Evolutionary conservation across 2,797 vertebrate genomes (phyloP).

Genomic region (Spinibarbus caldwelli): DNA sequence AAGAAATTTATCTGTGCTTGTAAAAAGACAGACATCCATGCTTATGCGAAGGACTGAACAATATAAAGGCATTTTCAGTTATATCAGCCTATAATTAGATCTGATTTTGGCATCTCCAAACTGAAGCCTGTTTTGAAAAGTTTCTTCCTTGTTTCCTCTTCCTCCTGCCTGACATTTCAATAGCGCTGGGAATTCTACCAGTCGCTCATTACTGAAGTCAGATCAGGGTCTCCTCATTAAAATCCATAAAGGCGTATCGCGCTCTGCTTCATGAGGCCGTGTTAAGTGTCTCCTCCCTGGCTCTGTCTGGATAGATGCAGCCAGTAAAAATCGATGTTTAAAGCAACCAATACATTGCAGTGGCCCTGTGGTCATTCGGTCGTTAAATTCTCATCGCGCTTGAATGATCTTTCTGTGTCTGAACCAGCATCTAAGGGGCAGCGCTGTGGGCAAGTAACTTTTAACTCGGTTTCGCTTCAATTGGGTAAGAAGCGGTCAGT

Average conservation of each 20-base stretch:
- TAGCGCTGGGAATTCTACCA: conserved; percentile 52
- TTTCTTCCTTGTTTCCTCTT: conserved; percentile 54
- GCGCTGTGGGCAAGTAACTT: conserved; percentile 48
- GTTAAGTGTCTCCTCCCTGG: conserved; percentile 54
- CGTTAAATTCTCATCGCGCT: conserved; percentile 20
- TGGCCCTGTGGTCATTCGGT: conserved; percentile 28
- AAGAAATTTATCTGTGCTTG: conserved; percentile 42
- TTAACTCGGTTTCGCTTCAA: conserved; percentile 52
- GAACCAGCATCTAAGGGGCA: conserved; percentile 42
- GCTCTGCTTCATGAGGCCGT: conserved; percentile 56
- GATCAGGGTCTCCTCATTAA: conserved; percentile 59
- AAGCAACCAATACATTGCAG: conserved; percentile 28
- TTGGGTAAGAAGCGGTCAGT: conserved; percentile 45
- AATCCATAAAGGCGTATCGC: conserved; percentile 61
- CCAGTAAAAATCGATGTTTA: conserved; percentile 45
- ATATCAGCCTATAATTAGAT: conserved; percentile 40
- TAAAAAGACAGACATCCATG: conserved; percentile 27
- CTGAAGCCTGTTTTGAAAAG: conserved; percentile 28
- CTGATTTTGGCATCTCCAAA: conserved; percentile 27
- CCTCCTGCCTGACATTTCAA: conserved; percentile 53
- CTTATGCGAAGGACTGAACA: conserved; percentile 23
- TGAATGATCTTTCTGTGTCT: conserved; percentile 37
- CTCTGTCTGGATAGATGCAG: conserved; percentile 37
- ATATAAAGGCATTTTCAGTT: conserved; percentile 27
- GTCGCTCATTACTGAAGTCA: conserved; percentile 56